Conservation (phyloP, 2,797 vertebrate genomes). For the Clarias platycephalus region DNA sequence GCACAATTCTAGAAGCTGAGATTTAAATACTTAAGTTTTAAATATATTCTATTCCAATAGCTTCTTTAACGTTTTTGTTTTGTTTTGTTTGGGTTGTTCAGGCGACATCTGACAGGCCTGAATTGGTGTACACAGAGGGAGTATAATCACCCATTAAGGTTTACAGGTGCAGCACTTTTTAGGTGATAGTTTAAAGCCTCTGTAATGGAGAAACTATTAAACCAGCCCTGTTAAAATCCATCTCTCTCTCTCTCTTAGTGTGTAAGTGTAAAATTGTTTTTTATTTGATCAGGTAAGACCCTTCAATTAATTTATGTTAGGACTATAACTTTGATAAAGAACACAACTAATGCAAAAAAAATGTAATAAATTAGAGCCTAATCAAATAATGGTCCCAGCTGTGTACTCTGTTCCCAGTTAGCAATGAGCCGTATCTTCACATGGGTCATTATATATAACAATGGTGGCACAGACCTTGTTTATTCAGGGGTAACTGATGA, state of each 20-base stretch:
- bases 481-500: conserved; percentile 65
- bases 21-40: conserved; percentile 16
- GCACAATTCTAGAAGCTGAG: too few relatives aligned
- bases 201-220: conserved; percentile 45
- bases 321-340: conserved; percentile 40
- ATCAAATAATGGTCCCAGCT: conserved; percentile 67
- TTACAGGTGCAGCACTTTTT: conserved; percentile 47
- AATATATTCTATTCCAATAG: conserved; percentile 41
- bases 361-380: conserved; percentile 37
- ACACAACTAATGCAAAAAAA: conserved; percentile 43
- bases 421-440: conserved; percentile 48
- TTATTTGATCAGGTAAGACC: conserved; percentile 32
- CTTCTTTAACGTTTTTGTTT: neutral
- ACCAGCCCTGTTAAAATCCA: conserved; percentile 31
- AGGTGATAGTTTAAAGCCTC: conserved; percentile 53
- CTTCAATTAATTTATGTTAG: conserved; percentile 16
- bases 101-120: conserved; percentile 48
- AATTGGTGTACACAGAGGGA: conserved; percentile 47
- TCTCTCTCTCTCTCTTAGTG: neutral
- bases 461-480: conserved; percentile 55
- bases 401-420: conserved; percentile 55
- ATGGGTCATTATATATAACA: conserved; percentile 41
- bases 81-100: conserved; percentile 7
- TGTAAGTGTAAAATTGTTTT: neutral
- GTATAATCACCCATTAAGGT: conserved; percentile 53